phyloP scores from a whole-genome alignment of 1,140 invertebrate species.

The Heterodera carotae region DNA sequence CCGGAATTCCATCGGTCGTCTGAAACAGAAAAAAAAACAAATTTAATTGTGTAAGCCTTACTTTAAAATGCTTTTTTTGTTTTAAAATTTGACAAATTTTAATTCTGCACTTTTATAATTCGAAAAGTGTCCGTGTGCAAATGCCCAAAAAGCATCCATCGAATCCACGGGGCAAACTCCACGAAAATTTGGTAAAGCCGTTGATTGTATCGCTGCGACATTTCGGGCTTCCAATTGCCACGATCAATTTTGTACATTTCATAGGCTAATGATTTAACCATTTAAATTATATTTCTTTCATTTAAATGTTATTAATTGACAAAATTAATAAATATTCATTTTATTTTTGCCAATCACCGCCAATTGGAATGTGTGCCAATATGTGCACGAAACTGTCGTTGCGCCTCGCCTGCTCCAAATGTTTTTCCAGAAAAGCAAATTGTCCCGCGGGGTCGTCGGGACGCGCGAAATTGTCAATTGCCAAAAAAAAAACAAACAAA shows the following conservation, averaged over 20 bases:
- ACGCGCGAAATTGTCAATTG: conserved; percentile 44
- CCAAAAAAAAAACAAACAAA: not conserved
- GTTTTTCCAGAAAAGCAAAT: conserved; percentile 54
- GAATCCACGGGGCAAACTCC: conserved; percentile 47
- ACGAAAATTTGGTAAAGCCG: conserved; percentile 50
- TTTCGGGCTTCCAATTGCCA: conserved; percentile 53
- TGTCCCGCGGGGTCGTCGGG: conserved; percentile 55
- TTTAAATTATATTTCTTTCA: conserved; percentile 16
- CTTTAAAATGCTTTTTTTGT: conserved; percentile 5
- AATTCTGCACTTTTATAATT: conserved; percentile 43
- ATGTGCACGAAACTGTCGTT: conserved; percentile 47
- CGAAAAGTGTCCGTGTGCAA: conserved; percentile 63
- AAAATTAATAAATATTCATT: too few species aligned
- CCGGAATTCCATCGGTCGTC: conserved; percentile 20
- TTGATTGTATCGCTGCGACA: conserved; percentile 55
- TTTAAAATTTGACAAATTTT: not conserved
- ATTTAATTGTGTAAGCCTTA: not conserved
- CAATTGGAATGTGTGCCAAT: conserved; percentile 59
- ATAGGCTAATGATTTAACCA: conserved; percentile 9
- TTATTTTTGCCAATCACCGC: conserved; percentile 41
- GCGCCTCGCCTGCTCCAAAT: conserved; percentile 42
- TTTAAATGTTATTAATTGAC: too few species aligned
- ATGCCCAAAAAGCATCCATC: conserved; percentile 63
- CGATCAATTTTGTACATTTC: not conserved
- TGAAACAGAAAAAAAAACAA: not conserved